These are phyloP conservation scores for Drosophila hamatofila DNA, from an alignment of 2,888 invertebrate genomes.

Conservation along the genomic window DNA sequence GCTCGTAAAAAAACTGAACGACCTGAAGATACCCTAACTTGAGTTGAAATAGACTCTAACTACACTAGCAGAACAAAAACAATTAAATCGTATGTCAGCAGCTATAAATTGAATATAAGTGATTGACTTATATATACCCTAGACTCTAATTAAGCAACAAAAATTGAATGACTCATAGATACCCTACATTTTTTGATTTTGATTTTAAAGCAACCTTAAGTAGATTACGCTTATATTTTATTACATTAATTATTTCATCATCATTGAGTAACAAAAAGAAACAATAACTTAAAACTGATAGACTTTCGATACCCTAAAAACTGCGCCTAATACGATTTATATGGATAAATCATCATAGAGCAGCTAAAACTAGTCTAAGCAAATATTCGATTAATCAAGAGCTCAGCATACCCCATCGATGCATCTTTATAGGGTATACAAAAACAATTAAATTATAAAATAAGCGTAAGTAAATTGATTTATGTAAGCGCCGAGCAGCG, in stretches of 20 bases:
- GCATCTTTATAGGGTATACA: constrained; percentile 22
- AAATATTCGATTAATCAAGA: too few relatives aligned
- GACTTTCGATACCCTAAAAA: background rate
- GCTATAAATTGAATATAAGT: background rate
- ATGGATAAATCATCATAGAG: background rate
- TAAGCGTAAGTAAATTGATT: constrained; percentile 76
- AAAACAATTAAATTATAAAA: constrained; percentile 76
- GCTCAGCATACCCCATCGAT: background rate
- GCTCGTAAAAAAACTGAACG: background rate
- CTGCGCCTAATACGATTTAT: background rate
- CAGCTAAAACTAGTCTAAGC: too few relatives aligned
- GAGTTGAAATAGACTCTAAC: background rate
- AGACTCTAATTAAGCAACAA: background rate
- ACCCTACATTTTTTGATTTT: constrained; percentile 16
- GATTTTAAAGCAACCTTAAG: too few relatives aligned
- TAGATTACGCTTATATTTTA: too few relatives aligned
- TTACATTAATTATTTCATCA: too few relatives aligned
- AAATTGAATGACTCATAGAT: background rate
- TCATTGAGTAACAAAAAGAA: background rate
- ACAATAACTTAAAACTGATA: background rate
- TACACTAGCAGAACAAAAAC: background rate
- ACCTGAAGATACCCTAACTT: background rate
- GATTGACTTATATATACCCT: constrained; percentile 1
- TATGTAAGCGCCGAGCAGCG: constrained; percentile 63
- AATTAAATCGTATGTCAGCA: background rate